Evolutionary conservation across 2,888 invertebrate species (phyloP), one percentile per base, ranked within the genome.

Genomic region (Stenotaenia linearis): DNA sequence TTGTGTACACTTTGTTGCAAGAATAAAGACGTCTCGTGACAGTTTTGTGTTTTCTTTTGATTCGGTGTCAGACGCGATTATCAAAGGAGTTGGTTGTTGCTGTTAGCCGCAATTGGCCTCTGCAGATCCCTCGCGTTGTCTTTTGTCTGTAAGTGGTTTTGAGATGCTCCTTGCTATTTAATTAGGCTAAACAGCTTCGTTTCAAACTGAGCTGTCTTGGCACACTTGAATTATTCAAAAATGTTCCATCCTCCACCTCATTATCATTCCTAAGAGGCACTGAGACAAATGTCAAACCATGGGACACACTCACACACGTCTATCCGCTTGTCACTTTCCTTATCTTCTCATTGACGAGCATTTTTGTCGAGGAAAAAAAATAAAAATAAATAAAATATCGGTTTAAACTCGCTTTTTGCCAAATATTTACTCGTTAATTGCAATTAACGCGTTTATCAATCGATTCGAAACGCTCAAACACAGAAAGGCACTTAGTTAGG

Each of bases 141-240:
- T 61, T 61, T 61, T 25, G 61, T 61, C 61, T 61, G 61, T 61
- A 61, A 61, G 25, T 61, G 61, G 61, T 61, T 61, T 61, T 23
- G 61, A 61, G 61, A 61, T 61, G 61, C 15, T 23, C 61, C 61
- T 61, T 61, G 61, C 61, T 61, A 61, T 61, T 61, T 61, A 61
- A 61, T 61, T 61, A 61, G 61, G 61, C 61, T 61, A 61, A 61
- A 61, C 61, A 61, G 61, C 61, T 61, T 61, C 61, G 61, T 61
- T 28, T 61, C 61, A 61, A 61, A 61, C 61, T 21, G 61, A 61
- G 61, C 61, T 61, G 61, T 61, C 61, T 61, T 61, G 61, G 61
- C 61, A 61, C 61, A 28, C 61, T 61, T 61, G 61, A 61, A 61
- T 61, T 61, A 61, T 61, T 61, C 61, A 61, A 61, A 23, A 25